Base-by-base conservation (phyloP, 2,113 vertebrate species). In the Tyrannus savana region DNA sequence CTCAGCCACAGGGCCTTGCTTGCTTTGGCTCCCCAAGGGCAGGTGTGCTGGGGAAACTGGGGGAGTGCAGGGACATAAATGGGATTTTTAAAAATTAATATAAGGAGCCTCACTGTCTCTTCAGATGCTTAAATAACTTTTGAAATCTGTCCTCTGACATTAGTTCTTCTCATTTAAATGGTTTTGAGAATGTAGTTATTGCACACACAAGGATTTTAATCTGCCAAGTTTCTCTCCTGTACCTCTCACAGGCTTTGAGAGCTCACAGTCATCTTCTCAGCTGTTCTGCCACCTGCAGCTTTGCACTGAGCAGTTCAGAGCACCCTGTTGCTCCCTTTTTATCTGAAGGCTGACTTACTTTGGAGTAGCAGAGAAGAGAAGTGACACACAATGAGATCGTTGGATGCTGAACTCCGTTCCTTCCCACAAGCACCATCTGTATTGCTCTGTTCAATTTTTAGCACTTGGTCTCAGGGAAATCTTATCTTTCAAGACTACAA, bases 381-480 rank as follows among this genome's bases (percentile, higher is more conserved):
- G 47, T 35, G 77, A 28, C 64, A 27, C 39, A 39, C 16, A 66
- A 16, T 0, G 1, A 72, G 25, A 84, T 71, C 0, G 0, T 10
- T 1, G 5, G 47, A 53, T 14, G 12, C 10, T 23, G 33, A 75
- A 59, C 8, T 67, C 37, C 0, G 1, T 49, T 89, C 53, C 33
- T 91, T 84, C 49, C 56, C 44, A 76, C 58, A 55, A 84, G 28
- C 12, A 69, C 28, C 80, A 15, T 69, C 31, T 4, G 3, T 52
- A 30, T 56, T 44, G 3, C 9, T 67, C 56, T 84, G 50, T 44
- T 84, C 62, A 41, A 17, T 21, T 89, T 90, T 91, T 52, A 89
- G 28, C 77, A 53, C 41, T 75, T 68, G 28, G 12, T 87, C 37
- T 46, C 53, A 64, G 37, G 28, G 52, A 84, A 79, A 64, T 68